Percentiles rank a stretch among this genome's conserved stretches.
phyloP scores from a whole-genome alignment of 2,888 invertebrate species.

The Thymelicus lineola region DNA sequence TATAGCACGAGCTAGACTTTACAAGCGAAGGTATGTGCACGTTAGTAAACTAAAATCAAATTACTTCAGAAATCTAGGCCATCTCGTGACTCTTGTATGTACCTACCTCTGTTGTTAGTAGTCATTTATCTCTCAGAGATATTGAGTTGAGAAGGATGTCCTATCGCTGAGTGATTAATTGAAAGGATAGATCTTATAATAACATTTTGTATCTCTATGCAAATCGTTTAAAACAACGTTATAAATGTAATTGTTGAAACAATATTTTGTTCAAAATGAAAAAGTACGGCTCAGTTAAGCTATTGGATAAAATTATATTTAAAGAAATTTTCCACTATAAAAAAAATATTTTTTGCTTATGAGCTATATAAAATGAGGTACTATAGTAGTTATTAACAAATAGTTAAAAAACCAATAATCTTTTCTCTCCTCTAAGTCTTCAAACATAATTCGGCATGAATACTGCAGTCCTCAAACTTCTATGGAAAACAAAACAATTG shows the following conservation, averaged over 20 bases:
- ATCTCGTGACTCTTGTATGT: conserved; percentile 18
- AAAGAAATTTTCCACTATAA: too few relatives aligned
- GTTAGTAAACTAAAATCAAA: conserved; percentile 16
- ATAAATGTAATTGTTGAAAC: neutral
- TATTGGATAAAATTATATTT: too few relatives aligned
- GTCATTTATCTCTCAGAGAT: conserved; percentile 30
- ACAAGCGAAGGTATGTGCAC: neutral
- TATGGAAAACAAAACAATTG: too few relatives aligned
- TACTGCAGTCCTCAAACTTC: too few relatives aligned
- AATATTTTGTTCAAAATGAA: neutral
- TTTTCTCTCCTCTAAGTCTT: too few relatives aligned
- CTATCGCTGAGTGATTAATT: conserved; percentile 27
- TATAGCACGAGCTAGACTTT: neutral
- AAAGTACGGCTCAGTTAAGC: too few relatives aligned
- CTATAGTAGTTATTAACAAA: too few relatives aligned
- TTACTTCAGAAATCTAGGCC: conserved; percentile 22
- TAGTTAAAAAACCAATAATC: too few relatives aligned
- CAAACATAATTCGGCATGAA: too few relatives aligned
- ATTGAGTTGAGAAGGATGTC: conserved; percentile 35
- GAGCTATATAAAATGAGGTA: too few relatives aligned
- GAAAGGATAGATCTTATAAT: conserved; percentile 6
- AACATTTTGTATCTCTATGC: neutral
- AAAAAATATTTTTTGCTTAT: too few relatives aligned
- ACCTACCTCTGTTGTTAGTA: conserved; percentile 18
- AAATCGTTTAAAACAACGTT: neutral